phyloP scores from a whole-genome alignment of 2,113 vertebrate species.

The Perca schrenkii region DNA sequence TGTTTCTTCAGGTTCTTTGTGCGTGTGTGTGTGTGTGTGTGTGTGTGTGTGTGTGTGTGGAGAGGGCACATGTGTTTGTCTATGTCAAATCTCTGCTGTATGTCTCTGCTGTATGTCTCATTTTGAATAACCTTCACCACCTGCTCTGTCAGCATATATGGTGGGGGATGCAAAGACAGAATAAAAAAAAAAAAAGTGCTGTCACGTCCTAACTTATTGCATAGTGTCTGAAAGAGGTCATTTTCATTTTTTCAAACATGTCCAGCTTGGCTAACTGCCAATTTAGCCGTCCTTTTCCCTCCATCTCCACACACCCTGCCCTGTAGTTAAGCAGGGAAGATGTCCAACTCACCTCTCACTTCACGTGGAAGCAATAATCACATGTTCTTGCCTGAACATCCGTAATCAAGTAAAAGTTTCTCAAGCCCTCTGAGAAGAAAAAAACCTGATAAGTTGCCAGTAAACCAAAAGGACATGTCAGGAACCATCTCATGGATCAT shows the following conservation, averaged over 20 bases:
- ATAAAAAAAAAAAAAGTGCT: slow-evolving; percentile 5
- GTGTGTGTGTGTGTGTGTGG: background rate
- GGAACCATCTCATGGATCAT: background rate
- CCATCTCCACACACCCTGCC: slow-evolving; percentile 55
- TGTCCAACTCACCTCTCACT: slow-evolving; percentile 73
- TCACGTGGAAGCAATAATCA: slow-evolving; percentile 74
- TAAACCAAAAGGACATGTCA: slow-evolving; percentile 4
- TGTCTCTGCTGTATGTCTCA: slow-evolving; percentile 45
- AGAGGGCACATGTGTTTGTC: no score
- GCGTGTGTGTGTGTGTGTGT: background rate
- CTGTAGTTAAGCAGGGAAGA: slow-evolving; percentile 76
- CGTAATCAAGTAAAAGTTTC: slow-evolving; percentile 81
- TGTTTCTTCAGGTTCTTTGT: slow-evolving; percentile 39
- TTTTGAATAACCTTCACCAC: slow-evolving; percentile 67
- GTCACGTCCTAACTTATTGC: slow-evolving; percentile 71
- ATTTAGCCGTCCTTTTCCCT: slow-evolving; percentile 71
- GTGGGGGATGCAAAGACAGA: slow-evolving; percentile 19
- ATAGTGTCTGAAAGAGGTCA: slow-evolving; percentile 58
- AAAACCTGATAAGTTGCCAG: background rate
- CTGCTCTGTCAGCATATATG: slow-evolving; percentile 38
- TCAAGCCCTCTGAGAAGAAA: slow-evolving; percentile 29
- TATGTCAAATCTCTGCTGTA: slow-evolving; percentile 40
- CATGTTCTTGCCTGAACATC: slow-evolving; percentile 62
- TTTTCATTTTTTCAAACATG: slow-evolving; percentile 77
- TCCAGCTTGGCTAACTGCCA: slow-evolving; percentile 74